A percentile compares a stretch with the other conserved stretches of the same genome.
phyloP scores from a whole-genome alignment of 2,113 vertebrate species.

The Hiodon tergisus region DNA sequence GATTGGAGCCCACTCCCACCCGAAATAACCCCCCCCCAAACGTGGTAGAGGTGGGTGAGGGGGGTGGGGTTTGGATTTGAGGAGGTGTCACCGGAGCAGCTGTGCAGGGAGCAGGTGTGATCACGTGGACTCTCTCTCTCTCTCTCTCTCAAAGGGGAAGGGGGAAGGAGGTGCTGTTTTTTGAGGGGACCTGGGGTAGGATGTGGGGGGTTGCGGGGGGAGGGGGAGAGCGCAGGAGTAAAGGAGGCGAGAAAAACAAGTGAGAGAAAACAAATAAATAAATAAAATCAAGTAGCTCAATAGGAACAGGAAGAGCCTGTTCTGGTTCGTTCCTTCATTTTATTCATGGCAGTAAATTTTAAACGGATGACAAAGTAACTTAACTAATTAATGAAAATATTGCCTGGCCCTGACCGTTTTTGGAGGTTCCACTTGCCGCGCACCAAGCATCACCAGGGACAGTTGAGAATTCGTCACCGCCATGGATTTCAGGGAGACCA shows the following conservation, averaged over 20 bases:
- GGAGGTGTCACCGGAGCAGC: conserved; percentile 43
- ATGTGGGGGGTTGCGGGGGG: conserved; percentile 6
- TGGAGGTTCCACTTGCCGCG: neutral
- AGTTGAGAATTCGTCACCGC: too few relatives aligned
- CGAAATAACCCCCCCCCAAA: neutral
- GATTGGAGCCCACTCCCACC: neutral
- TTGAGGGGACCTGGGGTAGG: conserved; percentile 29
- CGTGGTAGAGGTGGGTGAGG: neutral
- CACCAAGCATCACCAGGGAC: neutral
- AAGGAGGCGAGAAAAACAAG: conserved; percentile 38
- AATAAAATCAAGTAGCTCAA: conserved; percentile 20
- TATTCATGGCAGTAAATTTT: neutral
- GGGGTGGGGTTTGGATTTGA: conserved; percentile 19
- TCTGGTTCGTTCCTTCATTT: neutral
- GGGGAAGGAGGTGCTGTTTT: conserved; percentile 37
- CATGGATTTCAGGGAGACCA: too few relatives aligned
- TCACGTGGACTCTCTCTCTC: conserved; percentile 25
- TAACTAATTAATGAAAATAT: neutral
- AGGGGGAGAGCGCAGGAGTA: conserved; percentile 27
- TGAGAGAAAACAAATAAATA: conserved; percentile 39
- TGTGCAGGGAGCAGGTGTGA: conserved; percentile 30
- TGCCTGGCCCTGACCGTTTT: neutral
- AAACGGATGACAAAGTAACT: neutral
- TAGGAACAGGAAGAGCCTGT: neutral
- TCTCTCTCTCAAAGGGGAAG: conserved; percentile 39